Base-by-base conservation (phyloP, 1,140 invertebrate species). In the Pogonomyrmex barbatus region DNA sequence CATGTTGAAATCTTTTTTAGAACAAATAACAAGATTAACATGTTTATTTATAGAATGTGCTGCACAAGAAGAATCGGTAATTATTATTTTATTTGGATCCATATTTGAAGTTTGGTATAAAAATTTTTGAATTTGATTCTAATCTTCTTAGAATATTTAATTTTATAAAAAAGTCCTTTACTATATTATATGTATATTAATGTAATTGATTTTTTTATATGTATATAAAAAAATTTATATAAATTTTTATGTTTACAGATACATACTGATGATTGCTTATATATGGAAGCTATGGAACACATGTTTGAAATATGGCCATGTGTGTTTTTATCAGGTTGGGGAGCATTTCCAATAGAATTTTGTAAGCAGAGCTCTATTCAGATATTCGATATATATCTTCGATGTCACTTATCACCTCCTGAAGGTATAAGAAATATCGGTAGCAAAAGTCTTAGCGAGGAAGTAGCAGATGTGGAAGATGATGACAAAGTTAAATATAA, bases 321-420 rank as follows among this genome's bases (percentile, higher is more conserved):
- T 47, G 94, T 98, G 85, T 93, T 97, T 9, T 96, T 96, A 85
- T 96, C 97, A 47, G 91, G 17, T 92, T 95, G 2, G 24, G 24
- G 24, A 24, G 92, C 95, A 90, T 96, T 97, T 52, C 96, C 96
- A 24, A 89, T 94, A 4, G 95, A 96, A 89, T 95, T 95, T 88
- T 96, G 92, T 70, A 94, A 96, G 76, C 95, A 95, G 86, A 95
- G 95, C 87, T 94, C 95, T 14, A 88, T 93, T 1, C 95, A 96
- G 87, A 96, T 98, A 87, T 98, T 99, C 93, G 97, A 98, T 92
- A 97, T 96, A 10, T 98, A 98, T 92, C 91, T 99, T n/a, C 96
- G 97, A 90, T 97, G 96, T 90, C 97, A 98, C 94, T 94, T 99
- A 70, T 96, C 97, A 47, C 96, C 97, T 14, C 98, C 98, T 1